Base-by-base conservation (phyloP, 2,888 invertebrate species). In the Noctua comes region DNA sequence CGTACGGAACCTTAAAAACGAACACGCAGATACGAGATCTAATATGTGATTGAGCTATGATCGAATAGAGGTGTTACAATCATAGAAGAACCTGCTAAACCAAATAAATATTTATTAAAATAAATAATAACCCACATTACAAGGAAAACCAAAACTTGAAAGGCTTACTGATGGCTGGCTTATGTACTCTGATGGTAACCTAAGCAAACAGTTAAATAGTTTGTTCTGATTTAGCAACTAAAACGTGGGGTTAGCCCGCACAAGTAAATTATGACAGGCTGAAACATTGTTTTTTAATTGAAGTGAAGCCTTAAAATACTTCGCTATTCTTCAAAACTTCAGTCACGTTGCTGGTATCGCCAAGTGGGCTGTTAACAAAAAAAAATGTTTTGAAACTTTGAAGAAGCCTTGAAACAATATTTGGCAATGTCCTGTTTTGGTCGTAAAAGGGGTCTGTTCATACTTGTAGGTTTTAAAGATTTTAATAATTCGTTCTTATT, bases 271-370 rank as follows among this genome's bases (percentile, higher is more conserved):
- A 18, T 27, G 46, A 27, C 6, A 59, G 7, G 5, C 18, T 16
- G 7, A 79, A 11, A 36, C 27, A 24, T 31, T 27, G 2, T 48
- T 48, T 79, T 43, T n/a, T 5, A 31, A 80, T 71, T 43, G 10
- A 43, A 40, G 16, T 11, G 48, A 70, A 77, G 31, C 46, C 48
- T 13, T 11, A n/a, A 18, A 48, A 27, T 46, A n/a, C 16, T 11
- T 31, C 10, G 24, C 21, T 3, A 13, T 59, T 31, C 13, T 31
- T 21, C 2, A 13, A 13, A 46, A 65, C n/a, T 31, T 16, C n/a
- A 51, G 48, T 18, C 11, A 40, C 40, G 51, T 54, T 27, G 1
- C 11, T 16, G 16, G 27, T n/a, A 27, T 43, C 27, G n/a, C 24
- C 18, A 21, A 13, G 24, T 27, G 8, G 21, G 16, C 10, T n/a